These are phyloP conservation scores for Drosophila acutilabella DNA, from an alignment of 2,888 invertebrate genomes.

Conservation along the genomic window DNA sequence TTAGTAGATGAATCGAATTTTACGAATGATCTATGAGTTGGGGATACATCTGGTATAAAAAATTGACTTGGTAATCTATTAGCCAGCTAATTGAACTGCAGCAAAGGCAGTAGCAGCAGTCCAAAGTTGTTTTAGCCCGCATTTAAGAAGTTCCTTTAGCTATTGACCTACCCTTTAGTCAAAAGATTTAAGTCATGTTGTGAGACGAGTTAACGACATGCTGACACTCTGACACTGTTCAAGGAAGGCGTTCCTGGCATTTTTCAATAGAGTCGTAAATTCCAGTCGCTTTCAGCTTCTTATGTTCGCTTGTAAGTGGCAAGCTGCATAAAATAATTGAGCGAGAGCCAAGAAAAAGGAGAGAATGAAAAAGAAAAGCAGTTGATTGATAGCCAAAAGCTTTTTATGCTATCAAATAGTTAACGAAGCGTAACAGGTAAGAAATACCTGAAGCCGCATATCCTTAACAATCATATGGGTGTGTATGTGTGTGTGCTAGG, in stretches of 20 bases:
- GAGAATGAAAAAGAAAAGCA: slow-evolving; percentile 11
- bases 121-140: background rate
- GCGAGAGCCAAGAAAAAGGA: slow-evolving; percentile 4
- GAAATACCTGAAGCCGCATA: slow-evolving; percentile 35
- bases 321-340: slow-evolving; percentile 65
- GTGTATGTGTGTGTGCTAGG: background rate
- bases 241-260: slow-evolving; percentile 6
- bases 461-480: slow-evolving; percentile 7
- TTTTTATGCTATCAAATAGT: slow-evolving; percentile 67
- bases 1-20: slow-evolving; percentile 24
- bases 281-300: slow-evolving; percentile 15
- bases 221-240: background rate
- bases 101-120: slow-evolving; percentile 3
- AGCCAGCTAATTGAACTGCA: slow-evolving; percentile 41
- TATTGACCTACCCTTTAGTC: background rate
- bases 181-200: too few species aligned
- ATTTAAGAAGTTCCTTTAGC: background rate
- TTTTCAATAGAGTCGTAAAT: slow-evolving; percentile 19
- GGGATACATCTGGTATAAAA: slow-evolving; percentile 1
- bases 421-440: slow-evolving; percentile 78
- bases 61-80: slow-evolving; percentile 25
- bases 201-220: background rate
- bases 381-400: slow-evolving; percentile 78
- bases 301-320: slow-evolving; percentile 1
- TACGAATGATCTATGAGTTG: slow-evolving; percentile 27